Conservation (phyloP, 2,888 invertebrate species). For the Cryptus armator region DNA sequence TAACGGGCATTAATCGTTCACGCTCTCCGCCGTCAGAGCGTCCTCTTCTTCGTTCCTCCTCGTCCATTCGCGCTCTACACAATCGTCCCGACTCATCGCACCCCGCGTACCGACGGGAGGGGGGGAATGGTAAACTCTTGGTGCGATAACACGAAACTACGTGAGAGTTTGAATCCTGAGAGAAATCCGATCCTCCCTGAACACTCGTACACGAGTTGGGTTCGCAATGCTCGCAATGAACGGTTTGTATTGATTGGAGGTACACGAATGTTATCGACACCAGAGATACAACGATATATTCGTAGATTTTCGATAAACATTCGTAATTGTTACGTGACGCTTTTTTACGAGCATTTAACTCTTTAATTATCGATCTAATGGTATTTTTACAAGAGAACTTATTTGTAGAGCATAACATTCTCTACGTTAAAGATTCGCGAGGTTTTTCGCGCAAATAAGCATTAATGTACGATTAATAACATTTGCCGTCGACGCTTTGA, state of each 20-base stretch:
- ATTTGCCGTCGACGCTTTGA: neutral
- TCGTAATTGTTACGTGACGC: neutral
- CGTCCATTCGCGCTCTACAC: slow-evolving; percentile 32
- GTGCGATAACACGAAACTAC: slow-evolving; percentile 12
- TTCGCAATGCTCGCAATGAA: neutral
- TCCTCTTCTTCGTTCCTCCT: slow-evolving; percentile 36
- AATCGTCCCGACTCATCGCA: slow-evolving; percentile 20
- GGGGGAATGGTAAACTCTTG: slow-evolving; percentile 6
- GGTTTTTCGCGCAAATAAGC: neutral
- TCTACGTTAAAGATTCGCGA: neutral
- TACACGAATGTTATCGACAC: neutral
- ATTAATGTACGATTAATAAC: neutral
- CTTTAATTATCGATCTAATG: neutral
- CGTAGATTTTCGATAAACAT: neutral
- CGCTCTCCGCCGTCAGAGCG: slow-evolving; percentile 15
- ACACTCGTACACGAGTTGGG: slow-evolving; percentile 4
- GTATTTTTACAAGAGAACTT: neutral
- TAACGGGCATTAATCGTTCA: slow-evolving; percentile 66
- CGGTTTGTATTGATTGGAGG: neutral
- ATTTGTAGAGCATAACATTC: neutral
- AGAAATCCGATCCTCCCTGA: slow-evolving; percentile 15
- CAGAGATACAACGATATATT: neutral
- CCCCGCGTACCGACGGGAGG: neutral
- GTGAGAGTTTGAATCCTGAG: neutral
- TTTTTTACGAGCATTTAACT: neutral